A percentile compares a stretch with the other conserved stretches of the same genome.
Conservation (phyloP, 2,797 vertebrate species). For the Malacoctenus gilli region DNA sequence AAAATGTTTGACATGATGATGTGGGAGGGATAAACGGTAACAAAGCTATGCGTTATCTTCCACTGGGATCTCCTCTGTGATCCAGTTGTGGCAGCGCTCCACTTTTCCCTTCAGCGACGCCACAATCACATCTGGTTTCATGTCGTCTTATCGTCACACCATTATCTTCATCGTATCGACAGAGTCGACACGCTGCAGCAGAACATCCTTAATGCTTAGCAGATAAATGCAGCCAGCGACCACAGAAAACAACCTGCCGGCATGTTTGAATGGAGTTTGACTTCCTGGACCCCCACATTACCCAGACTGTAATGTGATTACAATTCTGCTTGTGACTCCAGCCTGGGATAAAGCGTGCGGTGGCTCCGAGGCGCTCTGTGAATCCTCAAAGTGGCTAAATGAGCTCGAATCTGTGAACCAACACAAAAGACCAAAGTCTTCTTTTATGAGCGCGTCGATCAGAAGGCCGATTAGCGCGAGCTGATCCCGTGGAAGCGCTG, state of each 20-base stretch:
- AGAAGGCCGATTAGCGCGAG: no score
- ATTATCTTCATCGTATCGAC: conserved; percentile 54
- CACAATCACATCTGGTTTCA: conserved; percentile 39
- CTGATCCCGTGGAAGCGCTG: no score
- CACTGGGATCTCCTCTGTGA: conserved; percentile 5
- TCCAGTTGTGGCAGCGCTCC: conserved; percentile 31
- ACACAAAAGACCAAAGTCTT: neutral
- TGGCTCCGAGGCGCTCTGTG: no score
- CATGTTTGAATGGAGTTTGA: no score
- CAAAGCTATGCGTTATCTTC: conserved; percentile 23
- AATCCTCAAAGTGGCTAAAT: neutral
- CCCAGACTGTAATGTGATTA: no score
- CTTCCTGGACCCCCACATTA: no score
- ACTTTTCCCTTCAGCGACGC: conserved; percentile 35
- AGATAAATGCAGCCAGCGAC: no score
- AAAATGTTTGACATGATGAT: neutral
- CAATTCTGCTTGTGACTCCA: no score
- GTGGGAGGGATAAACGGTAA: conserved; percentile 10
- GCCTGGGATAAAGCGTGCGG: no score
- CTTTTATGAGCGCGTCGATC: neutral
- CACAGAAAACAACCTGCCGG: no score
- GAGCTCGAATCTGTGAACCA: neutral
- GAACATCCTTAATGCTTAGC: no score
- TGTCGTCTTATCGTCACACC: conserved; percentile 46
- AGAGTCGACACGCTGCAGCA: conserved; percentile 7